Evolutionary conservation across 2,113 vertebrate species (phyloP).

Genomic region (Fregata magnificens): DNA sequence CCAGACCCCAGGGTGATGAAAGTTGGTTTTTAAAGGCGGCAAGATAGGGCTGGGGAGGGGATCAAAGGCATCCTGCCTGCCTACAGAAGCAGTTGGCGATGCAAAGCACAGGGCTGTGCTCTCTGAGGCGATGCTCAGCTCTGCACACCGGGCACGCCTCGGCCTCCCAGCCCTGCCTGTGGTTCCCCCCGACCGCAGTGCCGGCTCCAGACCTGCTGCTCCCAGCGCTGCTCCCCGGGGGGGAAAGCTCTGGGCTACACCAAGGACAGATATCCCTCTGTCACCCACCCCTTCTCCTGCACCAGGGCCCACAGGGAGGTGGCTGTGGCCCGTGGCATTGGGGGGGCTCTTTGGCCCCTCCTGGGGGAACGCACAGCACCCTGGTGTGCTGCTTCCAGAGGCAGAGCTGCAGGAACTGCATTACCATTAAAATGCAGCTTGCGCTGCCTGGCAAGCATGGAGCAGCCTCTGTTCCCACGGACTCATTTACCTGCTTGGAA

Average conservation of each 20-base stretch:
- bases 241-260: background rate
- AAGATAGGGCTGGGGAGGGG: background rate
- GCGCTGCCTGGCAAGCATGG: background rate
- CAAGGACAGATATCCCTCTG: background rate
- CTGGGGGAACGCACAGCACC: background rate
- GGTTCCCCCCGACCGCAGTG: background rate
- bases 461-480: constrained; percentile 57
- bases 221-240: background rate
- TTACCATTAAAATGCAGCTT: constrained; percentile 5
- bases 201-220: background rate
- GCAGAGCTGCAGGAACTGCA: background rate
- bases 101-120: background rate
- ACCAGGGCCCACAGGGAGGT: fast-evolving
- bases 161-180: background rate
- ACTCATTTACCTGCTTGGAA: constrained; percentile 64
- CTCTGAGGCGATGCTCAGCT: background rate
- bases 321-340: fast-evolving
- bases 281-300: background rate
- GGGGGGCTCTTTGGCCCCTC: background rate
- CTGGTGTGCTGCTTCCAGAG: fast-evolving
- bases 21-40: background rate
- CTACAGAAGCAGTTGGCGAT: background rate
- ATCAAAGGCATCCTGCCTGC: constrained; percentile 17
- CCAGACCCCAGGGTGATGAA: constrained; percentile 21
- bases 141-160: background rate